Conservation (phyloP, 30 jellyfish, hydroid and myxozoan genomes). For the Aurelia sp. region DNA sequence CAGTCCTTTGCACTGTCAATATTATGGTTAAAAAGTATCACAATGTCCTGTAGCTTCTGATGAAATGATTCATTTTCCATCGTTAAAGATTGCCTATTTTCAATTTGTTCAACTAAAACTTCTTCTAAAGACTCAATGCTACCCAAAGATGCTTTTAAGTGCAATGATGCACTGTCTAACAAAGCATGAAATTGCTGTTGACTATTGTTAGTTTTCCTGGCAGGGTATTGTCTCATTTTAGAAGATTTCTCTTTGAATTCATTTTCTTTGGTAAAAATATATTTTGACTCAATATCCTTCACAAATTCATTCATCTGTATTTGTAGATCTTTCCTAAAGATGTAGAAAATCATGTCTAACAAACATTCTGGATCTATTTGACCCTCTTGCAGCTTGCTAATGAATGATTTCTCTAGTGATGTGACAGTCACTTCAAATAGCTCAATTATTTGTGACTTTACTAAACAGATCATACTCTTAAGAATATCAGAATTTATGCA, state of each 20-base stretch:
- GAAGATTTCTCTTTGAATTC: slow-evolving; percentile 22
- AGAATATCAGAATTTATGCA: slow-evolving; percentile 10
- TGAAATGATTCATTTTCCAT: not conserved
- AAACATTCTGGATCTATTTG: not conserved
- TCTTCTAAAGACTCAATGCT: slow-evolving; percentile 13
- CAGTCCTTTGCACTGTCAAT: slow-evolving; percentile 41
- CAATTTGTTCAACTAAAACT: not conserved
- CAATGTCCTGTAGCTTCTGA: not conserved
- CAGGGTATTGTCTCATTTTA: not conserved
- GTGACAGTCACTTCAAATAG: slow-evolving; percentile 11
- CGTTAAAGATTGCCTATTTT: not conserved
- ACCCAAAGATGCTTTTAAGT: slow-evolving; percentile 46
- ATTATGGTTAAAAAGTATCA: slow-evolving; percentile 7
- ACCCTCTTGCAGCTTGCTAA: not conserved
- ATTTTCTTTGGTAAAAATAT: slow-evolving; percentile 32
- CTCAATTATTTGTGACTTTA: slow-evolving; percentile 20
- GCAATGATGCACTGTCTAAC: slow-evolving; percentile 49
- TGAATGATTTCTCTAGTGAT: not conserved
- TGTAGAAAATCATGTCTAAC: not conserved
- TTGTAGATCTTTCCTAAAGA: not conserved
- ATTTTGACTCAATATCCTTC: slow-evolving; percentile 24
- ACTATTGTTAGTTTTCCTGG: not conserved
- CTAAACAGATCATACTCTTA: slow-evolving; percentile 33
- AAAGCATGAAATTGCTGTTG: not conserved
- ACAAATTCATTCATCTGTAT: not conserved